phyloP scores from a whole-genome alignment of 2,888 invertebrate genomes.

The Drosophila hamatofila region DNA sequence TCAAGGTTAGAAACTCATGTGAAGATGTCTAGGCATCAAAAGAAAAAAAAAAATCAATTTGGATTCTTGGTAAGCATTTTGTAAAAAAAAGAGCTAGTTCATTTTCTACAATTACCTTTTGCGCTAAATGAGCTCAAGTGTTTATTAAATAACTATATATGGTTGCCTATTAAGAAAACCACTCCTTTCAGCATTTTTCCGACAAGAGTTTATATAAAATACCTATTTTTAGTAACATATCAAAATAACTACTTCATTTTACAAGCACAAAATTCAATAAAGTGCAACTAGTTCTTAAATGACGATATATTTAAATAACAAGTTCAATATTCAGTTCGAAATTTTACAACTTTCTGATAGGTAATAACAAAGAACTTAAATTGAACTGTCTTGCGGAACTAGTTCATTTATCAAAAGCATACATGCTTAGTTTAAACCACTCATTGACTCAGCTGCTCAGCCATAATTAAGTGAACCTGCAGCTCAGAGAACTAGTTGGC shows the following conservation, averaged over 20 bases:
- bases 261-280: neutral
- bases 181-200: no score
- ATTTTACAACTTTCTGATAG: neutral
- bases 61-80: no score
- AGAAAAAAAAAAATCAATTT: no score
- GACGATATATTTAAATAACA: neutral
- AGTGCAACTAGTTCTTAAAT: neutral
- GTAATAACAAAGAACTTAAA: neutral
- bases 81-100: no score
- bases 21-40: neutral
- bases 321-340: neutral
- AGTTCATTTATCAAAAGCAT: neutral
- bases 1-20: neutral
- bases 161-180: no score
- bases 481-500: neutral
- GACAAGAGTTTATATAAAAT: neutral
- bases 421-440: neutral
- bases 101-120: no score
- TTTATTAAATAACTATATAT: neutral
- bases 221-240: neutral
- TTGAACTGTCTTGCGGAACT: neutral
- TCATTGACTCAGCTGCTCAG: neutral
- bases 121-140: neutral
- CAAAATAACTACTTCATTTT: neutral
- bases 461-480: constrained; percentile 2